Percentiles rank a stretch among this genome's conserved stretches.
Conservation (phyloP, 2,797 vertebrate species). For the Chaenodraco wilsoni region DNA sequence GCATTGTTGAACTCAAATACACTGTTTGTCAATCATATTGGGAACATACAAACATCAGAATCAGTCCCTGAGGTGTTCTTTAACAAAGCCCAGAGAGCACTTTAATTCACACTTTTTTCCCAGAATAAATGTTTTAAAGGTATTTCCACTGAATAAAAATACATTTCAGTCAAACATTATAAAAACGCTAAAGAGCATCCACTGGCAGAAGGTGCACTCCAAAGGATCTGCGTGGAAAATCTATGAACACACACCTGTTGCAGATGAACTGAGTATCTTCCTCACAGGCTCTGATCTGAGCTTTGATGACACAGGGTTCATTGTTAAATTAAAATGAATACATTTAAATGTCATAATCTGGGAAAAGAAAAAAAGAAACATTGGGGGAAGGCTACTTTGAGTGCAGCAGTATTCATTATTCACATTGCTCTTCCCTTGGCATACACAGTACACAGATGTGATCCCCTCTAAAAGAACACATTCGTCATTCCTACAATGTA, state of each 20-base stretch:
- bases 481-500: constrained; percentile 23
- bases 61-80: constrained; percentile 65
- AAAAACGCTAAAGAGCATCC: constrained; percentile 15
- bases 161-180: constrained; percentile 19
- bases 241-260: neutral
- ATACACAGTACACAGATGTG: constrained; percentile 81
- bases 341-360: constrained; percentile 3
- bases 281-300: neutral
- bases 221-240: constrained; percentile 4
- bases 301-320: neutral
- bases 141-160: constrained; percentile 28
- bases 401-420: constrained; percentile 45
- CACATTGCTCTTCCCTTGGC: constrained; percentile 50
- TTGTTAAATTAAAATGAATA: neutral
- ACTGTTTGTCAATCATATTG: constrained; percentile 22
- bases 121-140: constrained; percentile 23
- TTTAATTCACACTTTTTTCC: neutral
- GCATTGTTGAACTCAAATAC: constrained; percentile 25
- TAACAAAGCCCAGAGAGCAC: constrained; percentile 23
- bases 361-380: constrained; percentile 15
- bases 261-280: neutral
- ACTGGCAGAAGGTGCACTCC: constrained; percentile 6
- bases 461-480: constrained; percentile 52
- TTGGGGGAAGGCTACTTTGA: constrained; percentile 10
- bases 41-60: constrained; percentile 51